phyloP scores from a whole-genome alignment of 2,113 vertebrate species.

The Gambusia holbrooki region DNA sequence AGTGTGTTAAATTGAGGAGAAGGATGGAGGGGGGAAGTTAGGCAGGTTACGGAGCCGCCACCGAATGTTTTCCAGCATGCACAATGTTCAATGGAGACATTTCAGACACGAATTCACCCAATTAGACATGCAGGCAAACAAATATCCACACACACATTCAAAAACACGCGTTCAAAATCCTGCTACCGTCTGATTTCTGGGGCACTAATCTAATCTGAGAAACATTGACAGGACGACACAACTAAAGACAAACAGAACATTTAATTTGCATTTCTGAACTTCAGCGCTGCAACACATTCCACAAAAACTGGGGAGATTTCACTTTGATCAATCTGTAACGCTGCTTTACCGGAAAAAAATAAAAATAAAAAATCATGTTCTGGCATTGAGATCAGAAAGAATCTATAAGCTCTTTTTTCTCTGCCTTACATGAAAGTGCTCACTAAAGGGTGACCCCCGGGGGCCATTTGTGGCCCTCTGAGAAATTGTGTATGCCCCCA shows the following conservation, averaged over 20 bases:
- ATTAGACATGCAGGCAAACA: neutral
- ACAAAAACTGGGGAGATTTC: neutral
- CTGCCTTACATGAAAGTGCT: no score
- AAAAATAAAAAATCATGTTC: neutral
- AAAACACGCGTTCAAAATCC: neutral
- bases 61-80: slow-evolving; percentile 38
- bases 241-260: neutral
- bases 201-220: neutral
- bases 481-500: no score
- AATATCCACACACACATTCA: neutral
- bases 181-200: slow-evolving; percentile 11
- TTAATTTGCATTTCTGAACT: neutral
- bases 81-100: neutral
- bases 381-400: neutral
- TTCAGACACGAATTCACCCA: neutral
- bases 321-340: no score
- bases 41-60: slow-evolving; percentile 32
- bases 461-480: no score
- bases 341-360: neutral
- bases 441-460: no score
- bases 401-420: neutral
- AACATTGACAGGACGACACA: neutral
- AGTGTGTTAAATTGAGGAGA: slow-evolving; percentile 17
- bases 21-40: slow-evolving; percentile 33
- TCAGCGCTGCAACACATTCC: neutral